Evolutionary conservation across 2,113 vertebrate genomes (phyloP).

Genomic region (Sapayoa aenigma): DNA sequence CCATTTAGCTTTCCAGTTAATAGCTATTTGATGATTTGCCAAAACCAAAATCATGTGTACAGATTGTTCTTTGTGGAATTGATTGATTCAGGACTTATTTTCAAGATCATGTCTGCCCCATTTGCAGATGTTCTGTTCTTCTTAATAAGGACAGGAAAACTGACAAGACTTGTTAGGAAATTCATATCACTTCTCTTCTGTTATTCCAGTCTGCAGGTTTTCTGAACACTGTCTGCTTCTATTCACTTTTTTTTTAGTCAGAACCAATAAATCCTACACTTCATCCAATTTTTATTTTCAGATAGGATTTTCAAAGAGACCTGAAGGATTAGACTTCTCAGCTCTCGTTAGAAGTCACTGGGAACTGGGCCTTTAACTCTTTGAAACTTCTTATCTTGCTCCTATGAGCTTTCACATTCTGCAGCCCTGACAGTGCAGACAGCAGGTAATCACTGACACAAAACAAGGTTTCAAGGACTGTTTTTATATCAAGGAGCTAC

Average conservation of each 20-base stretch:
- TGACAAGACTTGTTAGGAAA: neutral
- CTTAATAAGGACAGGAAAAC: constrained; percentile 9
- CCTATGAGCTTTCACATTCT: neutral
- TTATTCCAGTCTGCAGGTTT: constrained; percentile 14
- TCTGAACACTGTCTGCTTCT: constrained; percentile 1
- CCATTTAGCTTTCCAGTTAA: constrained; percentile 28
- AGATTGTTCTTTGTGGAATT: neutral
- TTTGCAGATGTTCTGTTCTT: constrained; percentile 35
- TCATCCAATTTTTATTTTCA: constrained; percentile 46
- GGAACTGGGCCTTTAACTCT: constrained; percentile 5
- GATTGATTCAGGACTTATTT: constrained; percentile 23
- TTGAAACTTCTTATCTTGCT: constrained; percentile 7
- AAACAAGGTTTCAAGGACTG: neutral
- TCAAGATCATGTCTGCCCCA: constrained; percentile 7
- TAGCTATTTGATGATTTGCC: constrained; percentile 18
- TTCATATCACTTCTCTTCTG: neutral
- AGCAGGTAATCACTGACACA: neutral
- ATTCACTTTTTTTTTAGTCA: neutral
- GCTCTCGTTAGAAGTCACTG: neutral
- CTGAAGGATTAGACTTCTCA: constrained; percentile 26
- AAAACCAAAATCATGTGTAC: neutral
- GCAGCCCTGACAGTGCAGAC: neutral
- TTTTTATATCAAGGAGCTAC: neutral
- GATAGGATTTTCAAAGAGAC: constrained; percentile 10
- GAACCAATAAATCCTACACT: constrained; percentile 24